phyloP scores from a whole-genome alignment of 2,113 vertebrate species.

The Trogon melanurus region DNA sequence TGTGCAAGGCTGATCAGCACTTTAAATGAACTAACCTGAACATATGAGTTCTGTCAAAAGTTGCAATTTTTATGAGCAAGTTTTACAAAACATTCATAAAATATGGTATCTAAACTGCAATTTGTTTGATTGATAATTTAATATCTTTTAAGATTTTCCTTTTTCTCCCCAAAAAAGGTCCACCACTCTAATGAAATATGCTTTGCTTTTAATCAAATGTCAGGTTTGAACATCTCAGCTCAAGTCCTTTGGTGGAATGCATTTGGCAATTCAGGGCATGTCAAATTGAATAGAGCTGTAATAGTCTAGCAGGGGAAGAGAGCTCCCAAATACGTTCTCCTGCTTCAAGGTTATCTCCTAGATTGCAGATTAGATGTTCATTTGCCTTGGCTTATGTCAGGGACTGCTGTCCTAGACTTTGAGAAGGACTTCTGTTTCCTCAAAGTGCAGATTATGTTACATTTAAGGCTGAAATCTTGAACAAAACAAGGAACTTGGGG shows the following conservation, averaged over 20 bases:
- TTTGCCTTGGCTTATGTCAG: conserved; percentile 7
- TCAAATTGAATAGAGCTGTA: not conserved
- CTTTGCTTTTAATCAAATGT: conserved; percentile 19
- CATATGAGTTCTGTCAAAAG: not conserved
- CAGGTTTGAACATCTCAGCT: not conserved
- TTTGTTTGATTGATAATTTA: conserved; percentile 11
- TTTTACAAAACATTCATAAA: not conserved
- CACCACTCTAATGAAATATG: not conserved
- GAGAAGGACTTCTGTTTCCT: not conserved
- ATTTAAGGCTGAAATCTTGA: not conserved
- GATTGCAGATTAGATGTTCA: not conserved
- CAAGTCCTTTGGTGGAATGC: not conserved
- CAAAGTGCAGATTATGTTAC: not conserved
- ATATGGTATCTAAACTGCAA: not conserved
- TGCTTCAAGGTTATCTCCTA: conserved; percentile 35
- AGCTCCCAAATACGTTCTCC: not conserved
- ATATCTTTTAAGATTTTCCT: not conserved
- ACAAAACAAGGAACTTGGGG: not conserved
- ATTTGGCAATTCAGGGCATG: not conserved
- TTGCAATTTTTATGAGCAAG: not conserved
- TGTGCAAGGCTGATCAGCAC: not conserved
- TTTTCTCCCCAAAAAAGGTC: not conserved
- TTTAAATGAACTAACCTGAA: not conserved
- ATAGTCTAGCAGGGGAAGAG: not conserved
- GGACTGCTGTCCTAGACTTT: not conserved